Conservation (phyloP, 2,888 invertebrate genomes). For the Asteroscopus sphinx region DNA sequence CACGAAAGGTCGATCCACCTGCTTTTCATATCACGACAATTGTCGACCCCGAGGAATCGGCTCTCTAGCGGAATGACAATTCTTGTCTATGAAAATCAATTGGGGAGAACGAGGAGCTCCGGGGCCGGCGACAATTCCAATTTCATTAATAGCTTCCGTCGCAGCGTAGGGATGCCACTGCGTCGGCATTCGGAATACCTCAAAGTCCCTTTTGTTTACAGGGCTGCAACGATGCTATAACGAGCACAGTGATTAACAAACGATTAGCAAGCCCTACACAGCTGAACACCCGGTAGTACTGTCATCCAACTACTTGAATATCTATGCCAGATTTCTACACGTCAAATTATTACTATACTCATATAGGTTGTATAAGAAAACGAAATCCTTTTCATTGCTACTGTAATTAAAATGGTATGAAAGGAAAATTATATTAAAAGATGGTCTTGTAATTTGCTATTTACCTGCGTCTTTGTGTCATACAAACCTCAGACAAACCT, state of each 20-base stretch:
- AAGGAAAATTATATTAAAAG: conserved; percentile 2
- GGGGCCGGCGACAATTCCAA: conserved; percentile 80
- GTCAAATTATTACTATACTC: conserved; percentile 6
- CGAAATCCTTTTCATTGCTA: background rate
- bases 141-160: conserved; percentile 84
- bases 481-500: too few relatives aligned
- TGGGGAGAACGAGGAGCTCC: conserved; percentile 77
- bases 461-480: conserved; percentile 1
- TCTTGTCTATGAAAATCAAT: conserved; percentile 87
- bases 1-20: conserved; percentile 85
- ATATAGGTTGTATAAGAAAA: background rate
- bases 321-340: conserved; percentile 10
- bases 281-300: conserved; percentile 12
- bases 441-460: background rate
- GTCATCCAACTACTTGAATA: conserved; percentile 25
- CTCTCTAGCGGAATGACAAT: conserved; percentile 84
- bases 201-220: conserved; percentile 53
- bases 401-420: background rate
- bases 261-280: conserved; percentile 44
- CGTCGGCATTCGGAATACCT: conserved; percentile 55
- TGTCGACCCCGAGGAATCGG: conserved; percentile 83
- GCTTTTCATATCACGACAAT: conserved; percentile 89
- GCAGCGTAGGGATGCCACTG: conserved; percentile 69
- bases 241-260: conserved; percentile 59
- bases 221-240: conserved; percentile 44